Evolutionary conservation across 2,888 invertebrate species (phyloP).

Genomic region (Dorcus parallelipipedus): DNA sequence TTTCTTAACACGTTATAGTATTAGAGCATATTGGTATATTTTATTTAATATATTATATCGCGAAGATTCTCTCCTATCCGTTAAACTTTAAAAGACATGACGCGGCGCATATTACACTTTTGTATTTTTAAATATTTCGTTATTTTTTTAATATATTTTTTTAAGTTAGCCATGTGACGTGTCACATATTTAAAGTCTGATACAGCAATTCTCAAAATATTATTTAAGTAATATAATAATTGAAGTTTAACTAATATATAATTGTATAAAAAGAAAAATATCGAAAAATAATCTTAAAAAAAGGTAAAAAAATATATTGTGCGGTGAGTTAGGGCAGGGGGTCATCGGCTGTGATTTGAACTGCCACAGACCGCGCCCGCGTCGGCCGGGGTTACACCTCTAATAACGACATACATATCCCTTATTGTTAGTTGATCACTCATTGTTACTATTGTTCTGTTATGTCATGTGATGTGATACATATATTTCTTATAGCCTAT

Average conservation of each 20-base stretch:
- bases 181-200: constrained; percentile 51
- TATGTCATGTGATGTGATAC: constrained; percentile 45
- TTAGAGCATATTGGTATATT: constrained; percentile 41
- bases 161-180: constrained; percentile 26
- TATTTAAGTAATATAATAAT: constrained; percentile 43
- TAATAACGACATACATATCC: constrained; percentile 50
- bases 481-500: constrained; percentile 49
- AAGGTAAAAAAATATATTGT: constrained; percentile 34
- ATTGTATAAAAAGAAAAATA: constrained; percentile 29
- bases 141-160: constrained; percentile 31
- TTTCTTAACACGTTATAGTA: constrained; percentile 36
- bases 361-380: constrained; percentile 42
- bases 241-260: constrained; percentile 32
- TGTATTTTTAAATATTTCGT: constrained; percentile 31
- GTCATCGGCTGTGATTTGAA: constrained; percentile 50
- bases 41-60: constrained; percentile 31
- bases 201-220: constrained; percentile 53
- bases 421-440: constrained; percentile 50
- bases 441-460: constrained; percentile 52
- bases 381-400: constrained; percentile 25
- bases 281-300: constrained; percentile 40
- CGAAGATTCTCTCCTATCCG: constrained; percentile 1
- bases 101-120: constrained; percentile 13
- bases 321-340: constrained; percentile 36
- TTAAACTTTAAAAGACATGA: constrained; percentile 11